Conservation (phyloP, 2,888 invertebrate species). For the Tanaodytes sp. region DNA sequence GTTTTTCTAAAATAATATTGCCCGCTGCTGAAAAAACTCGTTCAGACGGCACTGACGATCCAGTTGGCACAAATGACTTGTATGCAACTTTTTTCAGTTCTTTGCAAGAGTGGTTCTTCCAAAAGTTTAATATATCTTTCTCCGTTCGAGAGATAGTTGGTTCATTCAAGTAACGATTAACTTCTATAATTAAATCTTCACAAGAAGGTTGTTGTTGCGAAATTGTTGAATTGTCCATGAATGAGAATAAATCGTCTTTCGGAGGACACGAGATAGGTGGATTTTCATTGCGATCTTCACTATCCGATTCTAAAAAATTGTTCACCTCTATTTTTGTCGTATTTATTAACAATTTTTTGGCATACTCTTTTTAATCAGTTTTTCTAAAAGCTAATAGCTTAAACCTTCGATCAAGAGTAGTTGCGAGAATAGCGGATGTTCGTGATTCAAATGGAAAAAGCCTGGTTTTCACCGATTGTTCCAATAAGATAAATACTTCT, state of each 20-base stretch:
- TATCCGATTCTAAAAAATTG: no score
- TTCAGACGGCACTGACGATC: background rate
- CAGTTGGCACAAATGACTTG: background rate
- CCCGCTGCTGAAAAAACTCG: background rate
- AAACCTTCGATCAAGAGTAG: background rate
- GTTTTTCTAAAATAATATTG: no score
- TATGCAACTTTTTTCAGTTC: background rate
- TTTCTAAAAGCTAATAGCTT: slow-evolving; percentile 4
- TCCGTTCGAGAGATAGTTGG: no score
- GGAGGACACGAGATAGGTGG: background rate
- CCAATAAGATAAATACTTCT: background rate
- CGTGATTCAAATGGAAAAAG: slow-evolving; percentile 1
- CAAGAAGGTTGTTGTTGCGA: background rate
- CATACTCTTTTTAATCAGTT: background rate
- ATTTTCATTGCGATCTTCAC: background rate
- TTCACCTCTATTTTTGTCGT: no score
- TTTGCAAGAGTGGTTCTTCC: background rate
- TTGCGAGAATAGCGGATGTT: slow-evolving; percentile 1
- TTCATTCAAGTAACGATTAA: background rate
- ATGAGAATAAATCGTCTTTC: background rate
- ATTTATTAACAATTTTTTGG: slow-evolving; percentile 6
- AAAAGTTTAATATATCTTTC: background rate
- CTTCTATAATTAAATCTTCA: background rate
- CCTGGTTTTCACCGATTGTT: background rate
- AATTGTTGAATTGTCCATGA: background rate